Evolutionary conservation across 2,113 vertebrate species (phyloP), one percentile per base, ranked within the genome.

Genomic region (Struthio camelus): DNA sequence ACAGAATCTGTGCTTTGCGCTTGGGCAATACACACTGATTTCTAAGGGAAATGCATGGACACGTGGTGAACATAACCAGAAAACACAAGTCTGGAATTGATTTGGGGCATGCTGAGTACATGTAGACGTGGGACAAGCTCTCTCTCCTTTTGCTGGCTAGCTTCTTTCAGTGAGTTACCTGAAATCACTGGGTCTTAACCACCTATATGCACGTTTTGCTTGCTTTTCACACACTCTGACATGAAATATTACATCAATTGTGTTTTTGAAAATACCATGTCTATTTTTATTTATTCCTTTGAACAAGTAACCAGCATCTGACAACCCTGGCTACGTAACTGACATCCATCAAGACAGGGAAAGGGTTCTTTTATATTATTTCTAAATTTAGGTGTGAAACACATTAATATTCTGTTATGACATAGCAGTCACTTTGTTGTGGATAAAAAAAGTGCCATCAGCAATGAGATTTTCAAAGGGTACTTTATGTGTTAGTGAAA

Each of bases 381-480:
- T 96, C 93, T 95, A 95, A 93, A 96, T 82, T 59, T 85, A 73
- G 79, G n/a, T 73, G 69, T 96, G 91, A 94, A 97, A 77, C 61
- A 67, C 73, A 50, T 94, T 94, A 88, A 69, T 96, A 95, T 81
- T 96, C 65, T 89, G 22, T 92, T 95, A 65, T 94, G 65, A 90
- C 72, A 91, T 87, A 75, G 70, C 28, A 66, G 91, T 95, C 76
- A 91, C 83, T 96, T 98, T 89, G 56, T 72, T 93, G 54, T 66
- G 28, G 93, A 94, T 96, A 78, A 42, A 96, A 96, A 84, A 96
- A 94, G 62, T 92, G 56, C 76, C 46, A 76, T 40, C 87, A 87
- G 48, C n/a, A 76, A 92, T 91, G 34, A 76, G 50, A 80, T 75
- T 95, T 96, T 97, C 81, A 95, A 86, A 93, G 81, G 6, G 7